These are phyloP conservation scores for Coptodon rendalli DNA, from an alignment of 2,113 vertebrate genomes.

Conservation along the genomic window DNA sequence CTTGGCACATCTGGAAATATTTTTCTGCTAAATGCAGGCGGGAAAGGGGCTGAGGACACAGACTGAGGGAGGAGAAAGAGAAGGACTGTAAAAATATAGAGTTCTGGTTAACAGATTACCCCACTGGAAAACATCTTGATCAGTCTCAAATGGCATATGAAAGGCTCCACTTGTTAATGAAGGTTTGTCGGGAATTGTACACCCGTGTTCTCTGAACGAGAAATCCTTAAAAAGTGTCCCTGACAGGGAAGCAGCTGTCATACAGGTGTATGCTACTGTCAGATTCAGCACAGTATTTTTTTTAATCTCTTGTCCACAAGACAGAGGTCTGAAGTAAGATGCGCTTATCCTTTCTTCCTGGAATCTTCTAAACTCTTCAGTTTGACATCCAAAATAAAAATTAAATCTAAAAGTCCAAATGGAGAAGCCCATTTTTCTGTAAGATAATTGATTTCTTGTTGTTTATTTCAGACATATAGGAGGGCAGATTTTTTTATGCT, in stretches of 20 bases:
- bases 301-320: neutral
- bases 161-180: neutral
- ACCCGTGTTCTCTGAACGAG: neutral
- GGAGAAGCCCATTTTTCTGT: neutral
- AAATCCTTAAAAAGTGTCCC: neutral
- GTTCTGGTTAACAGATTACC: constrained; percentile 32
- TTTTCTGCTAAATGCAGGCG: constrained; percentile 46
- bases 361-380: neutral
- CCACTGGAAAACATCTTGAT: neutral
- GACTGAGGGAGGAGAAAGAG: constrained; percentile 19
- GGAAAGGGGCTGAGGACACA: constrained; percentile 26
- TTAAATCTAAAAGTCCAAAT: neutral
- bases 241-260: neutral
- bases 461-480: neutral
- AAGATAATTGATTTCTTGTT: neutral
- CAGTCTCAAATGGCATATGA: neutral
- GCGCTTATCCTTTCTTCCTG: neutral
- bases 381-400: neutral
- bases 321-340: neutral
- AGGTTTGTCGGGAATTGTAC: neutral
- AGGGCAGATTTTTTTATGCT: neutral
- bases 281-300: neutral
- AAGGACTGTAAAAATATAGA: constrained; percentile 36
- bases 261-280: neutral
- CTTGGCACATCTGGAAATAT: constrained; percentile 70